phyloP scores from a whole-genome alignment of 2,888 invertebrate species.

The Agriotes lineatus region DNA sequence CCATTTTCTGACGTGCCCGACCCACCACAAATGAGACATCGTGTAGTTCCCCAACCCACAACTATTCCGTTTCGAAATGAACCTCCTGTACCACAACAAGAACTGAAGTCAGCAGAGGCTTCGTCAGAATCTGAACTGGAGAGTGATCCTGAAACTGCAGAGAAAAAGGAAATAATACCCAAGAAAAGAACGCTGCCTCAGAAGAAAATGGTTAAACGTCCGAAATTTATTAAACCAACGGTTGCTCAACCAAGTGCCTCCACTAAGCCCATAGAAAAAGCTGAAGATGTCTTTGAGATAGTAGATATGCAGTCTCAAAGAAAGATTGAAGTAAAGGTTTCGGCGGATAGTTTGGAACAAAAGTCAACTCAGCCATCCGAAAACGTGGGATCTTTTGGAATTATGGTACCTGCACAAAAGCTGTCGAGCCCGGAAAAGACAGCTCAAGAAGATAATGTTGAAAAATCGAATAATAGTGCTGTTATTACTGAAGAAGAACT shows the following conservation, averaged over 20 bases:
- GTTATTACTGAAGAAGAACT: slow-evolving; percentile 76
- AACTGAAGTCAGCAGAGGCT: slow-evolving; percentile 52
- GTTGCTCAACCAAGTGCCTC: slow-evolving; percentile 50
- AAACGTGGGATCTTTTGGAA: slow-evolving; percentile 57
- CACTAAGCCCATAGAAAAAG: slow-evolving; percentile 60
- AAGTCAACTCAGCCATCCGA: slow-evolving; percentile 36
- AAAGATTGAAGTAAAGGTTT: slow-evolving; percentile 70
- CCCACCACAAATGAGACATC: slow-evolving; percentile 66
- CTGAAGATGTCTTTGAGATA: slow-evolving; percentile 71
- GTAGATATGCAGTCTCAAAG: slow-evolving; percentile 64
- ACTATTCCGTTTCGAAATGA: neutral
- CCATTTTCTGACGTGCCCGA: slow-evolving; percentile 75
- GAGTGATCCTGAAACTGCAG: slow-evolving; percentile 69
- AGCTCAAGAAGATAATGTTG: slow-evolving; percentile 66
- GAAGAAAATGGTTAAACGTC: slow-evolving; percentile 68
- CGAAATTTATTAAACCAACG: slow-evolving; percentile 68
- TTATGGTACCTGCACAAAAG: slow-evolving; percentile 48
- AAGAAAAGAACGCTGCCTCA: slow-evolving; percentile 65
- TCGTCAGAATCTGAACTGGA: slow-evolving; percentile 75
- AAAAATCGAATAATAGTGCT: slow-evolving; percentile 40
- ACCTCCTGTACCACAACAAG: slow-evolving; percentile 50
- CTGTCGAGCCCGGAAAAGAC: slow-evolving; percentile 67
- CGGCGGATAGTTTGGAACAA: slow-evolving; percentile 57
- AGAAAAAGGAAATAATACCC: slow-evolving; percentile 65
- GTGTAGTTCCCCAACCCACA: slow-evolving; percentile 2